Evolutionary conservation across 2,888 invertebrate genomes (phyloP).

Genomic region (Galerucella pusilla): DNA sequence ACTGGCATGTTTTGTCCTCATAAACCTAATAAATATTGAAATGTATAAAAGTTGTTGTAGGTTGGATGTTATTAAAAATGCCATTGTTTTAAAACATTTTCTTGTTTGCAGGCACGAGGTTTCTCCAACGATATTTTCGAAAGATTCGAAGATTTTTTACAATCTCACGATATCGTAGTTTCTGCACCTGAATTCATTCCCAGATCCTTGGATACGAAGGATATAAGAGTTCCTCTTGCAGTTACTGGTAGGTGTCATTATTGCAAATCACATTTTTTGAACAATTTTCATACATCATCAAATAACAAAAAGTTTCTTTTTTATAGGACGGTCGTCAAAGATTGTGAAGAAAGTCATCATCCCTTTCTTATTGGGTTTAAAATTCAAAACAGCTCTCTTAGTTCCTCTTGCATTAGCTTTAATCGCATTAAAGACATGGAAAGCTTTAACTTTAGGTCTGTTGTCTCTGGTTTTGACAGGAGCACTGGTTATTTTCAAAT

Average conservation of each 20-base stretch:
- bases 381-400: conserved; percentile 86
- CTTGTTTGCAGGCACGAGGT: conserved; percentile 64
- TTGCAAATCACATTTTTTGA: neutral
- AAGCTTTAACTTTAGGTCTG: conserved; percentile 86
- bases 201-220: conserved; percentile 75
- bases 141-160: conserved; percentile 79
- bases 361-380: conserved; percentile 86
- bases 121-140: conserved; percentile 74
- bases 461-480: conserved; percentile 86
- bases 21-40: no score
- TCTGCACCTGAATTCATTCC: conserved; percentile 76
- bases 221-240: conserved; percentile 76
- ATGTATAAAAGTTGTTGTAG: no score
- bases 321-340: conserved; percentile 73
- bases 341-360: conserved; percentile 86
- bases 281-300: neutral
- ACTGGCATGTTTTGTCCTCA: no score
- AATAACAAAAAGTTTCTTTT: neutral
- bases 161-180: conserved; percentile 80
- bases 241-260: conserved; percentile 64
- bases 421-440: conserved; percentile 91
- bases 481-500: conserved; percentile 87
- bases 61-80: no score
- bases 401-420: conserved; percentile 84
- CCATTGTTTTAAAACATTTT: no score